Conservation (phyloP, 1,140 invertebrate genomes). For the Lepidotrigona ventralis region DNA sequence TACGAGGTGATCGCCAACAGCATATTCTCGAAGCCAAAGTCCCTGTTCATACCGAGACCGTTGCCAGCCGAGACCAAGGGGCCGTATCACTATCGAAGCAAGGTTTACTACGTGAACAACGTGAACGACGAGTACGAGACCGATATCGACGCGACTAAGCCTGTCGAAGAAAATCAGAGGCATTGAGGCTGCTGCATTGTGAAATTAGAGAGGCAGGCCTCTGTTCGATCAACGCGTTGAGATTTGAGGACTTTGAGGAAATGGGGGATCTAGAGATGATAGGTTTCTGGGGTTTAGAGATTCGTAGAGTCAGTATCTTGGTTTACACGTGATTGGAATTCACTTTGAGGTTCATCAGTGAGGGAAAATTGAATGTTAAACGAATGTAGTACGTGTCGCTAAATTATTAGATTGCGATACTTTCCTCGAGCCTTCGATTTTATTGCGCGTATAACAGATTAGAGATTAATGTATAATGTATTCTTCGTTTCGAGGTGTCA, state of each 20-base stretch:
- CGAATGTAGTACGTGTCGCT: too few species aligned
- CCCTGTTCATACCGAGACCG: conserved; percentile 72
- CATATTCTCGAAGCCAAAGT: conserved; percentile 73
- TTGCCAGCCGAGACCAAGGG: conserved; percentile 66
- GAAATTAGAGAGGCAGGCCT: not conserved
- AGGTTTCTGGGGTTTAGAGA: not conserved
- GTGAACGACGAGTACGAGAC: conserved; percentile 37
- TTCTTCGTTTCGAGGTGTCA: not conserved
- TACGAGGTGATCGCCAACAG: conserved; percentile 77
- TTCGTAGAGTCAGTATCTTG: too few species aligned
- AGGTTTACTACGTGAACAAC: conserved; percentile 69
- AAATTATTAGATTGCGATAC: too few species aligned
- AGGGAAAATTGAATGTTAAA: not conserved
- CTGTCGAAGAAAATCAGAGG: conserved; percentile 49
- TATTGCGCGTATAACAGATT: not conserved
- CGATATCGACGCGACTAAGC: conserved; percentile 38
- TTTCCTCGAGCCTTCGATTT: not conserved
- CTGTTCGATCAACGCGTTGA: not conserved
- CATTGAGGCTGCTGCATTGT: conserved; percentile 23
- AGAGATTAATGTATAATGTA: not conserved
- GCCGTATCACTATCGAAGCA: conserved; percentile 69
- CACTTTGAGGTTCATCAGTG: too few species aligned
- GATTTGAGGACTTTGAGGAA: not conserved
- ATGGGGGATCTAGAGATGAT: not conserved
- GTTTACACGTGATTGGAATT: not conserved